phyloP scores from a whole-genome alignment of 2,797 vertebrate genomes.

The Lerista edwardsae region DNA sequence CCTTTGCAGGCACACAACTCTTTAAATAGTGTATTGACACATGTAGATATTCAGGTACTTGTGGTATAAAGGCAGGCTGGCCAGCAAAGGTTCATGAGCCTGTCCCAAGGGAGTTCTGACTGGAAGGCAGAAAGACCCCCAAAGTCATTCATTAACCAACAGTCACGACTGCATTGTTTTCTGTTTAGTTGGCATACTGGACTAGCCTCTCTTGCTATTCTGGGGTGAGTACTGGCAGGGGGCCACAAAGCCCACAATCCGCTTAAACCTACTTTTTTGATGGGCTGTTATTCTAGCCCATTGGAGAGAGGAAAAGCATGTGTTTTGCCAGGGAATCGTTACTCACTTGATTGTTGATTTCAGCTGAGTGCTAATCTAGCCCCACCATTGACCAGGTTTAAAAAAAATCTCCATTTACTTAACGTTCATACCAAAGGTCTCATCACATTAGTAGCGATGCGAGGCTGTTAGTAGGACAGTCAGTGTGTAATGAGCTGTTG shows the following conservation, averaged over 20 bases:
- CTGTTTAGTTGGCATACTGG: background rate
- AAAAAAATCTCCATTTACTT: background rate
- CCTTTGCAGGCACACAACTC: background rate
- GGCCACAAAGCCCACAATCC: accelerated
- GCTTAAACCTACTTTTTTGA: background rate
- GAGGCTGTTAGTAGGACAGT: accelerated
- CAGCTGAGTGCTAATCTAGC: background rate
- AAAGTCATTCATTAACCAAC: background rate
- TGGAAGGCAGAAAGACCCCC: background rate
- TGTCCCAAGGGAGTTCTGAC: background rate
- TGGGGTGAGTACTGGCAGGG: background rate
- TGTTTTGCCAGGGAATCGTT: background rate
- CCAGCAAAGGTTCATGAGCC: accelerated
- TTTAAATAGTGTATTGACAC: background rate
- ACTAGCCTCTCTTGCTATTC: background rate
- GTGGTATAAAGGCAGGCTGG: background rate
- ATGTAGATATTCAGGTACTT: background rate
- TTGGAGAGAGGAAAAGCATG: background rate
- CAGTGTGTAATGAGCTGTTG: background rate
- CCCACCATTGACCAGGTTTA: background rate
- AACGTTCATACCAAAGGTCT: background rate
- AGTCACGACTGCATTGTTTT: background rate
- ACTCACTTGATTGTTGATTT: background rate
- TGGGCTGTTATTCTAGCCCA: background rate
- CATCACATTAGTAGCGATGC: background rate